phyloP scores from a whole-genome alignment of 2,113 vertebrate genomes.

The Coracopsis vasa region DNA sequence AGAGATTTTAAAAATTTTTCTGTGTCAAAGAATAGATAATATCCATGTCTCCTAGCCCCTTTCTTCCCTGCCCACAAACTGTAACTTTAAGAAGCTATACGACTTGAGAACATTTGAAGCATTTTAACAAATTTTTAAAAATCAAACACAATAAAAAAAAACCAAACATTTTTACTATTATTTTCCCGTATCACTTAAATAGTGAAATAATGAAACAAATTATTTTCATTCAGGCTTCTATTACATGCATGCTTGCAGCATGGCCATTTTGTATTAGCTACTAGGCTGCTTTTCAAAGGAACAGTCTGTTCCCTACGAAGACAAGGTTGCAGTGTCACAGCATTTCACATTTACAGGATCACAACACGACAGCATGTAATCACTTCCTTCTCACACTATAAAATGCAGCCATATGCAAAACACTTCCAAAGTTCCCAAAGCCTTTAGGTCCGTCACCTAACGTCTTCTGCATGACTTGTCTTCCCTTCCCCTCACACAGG shows the following conservation, averaged over 20 bases:
- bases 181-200: neutral
- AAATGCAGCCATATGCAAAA: neutral
- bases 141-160: neutral
- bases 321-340: neutral
- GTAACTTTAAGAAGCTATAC: neutral
- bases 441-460: neutral
- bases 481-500: neutral
- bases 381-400: neutral
- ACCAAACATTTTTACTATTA: neutral
- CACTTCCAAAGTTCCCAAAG: neutral
- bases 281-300: neutral
- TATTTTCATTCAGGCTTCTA: neutral
- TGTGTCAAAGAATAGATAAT: neutral
- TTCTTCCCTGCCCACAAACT: neutral
- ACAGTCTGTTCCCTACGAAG: neutral
- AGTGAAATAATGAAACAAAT: neutral
- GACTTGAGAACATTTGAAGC: neutral
- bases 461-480: accelerated
- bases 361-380: neutral
- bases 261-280: neutral
- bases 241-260: neutral
- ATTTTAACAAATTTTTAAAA: neutral
- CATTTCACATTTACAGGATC: neutral
- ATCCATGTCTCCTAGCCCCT: neutral
- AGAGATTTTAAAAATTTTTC: neutral